Conservation (phyloP, 2,113 vertebrate genomes). For the Leiothrix lutea region DNA sequence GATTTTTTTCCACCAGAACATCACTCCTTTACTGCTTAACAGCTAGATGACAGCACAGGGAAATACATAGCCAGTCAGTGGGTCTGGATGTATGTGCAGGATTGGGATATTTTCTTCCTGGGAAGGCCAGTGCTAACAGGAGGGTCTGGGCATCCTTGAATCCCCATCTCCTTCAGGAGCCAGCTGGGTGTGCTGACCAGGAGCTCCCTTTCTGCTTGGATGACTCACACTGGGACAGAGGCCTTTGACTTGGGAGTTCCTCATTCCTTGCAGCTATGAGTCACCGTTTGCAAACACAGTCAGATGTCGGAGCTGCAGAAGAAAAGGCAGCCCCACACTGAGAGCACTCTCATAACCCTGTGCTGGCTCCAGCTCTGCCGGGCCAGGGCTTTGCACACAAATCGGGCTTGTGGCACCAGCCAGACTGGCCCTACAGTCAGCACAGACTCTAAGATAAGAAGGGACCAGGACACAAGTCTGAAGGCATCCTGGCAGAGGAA, state of each 20-base stretch:
- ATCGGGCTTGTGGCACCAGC: neutral
- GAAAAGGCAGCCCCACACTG: neutral
- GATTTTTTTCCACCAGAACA: neutral
- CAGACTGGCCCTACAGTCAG: neutral
- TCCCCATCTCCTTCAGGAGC: neutral
- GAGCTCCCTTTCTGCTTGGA: neutral
- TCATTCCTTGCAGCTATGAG: slow-evolving; percentile 5
- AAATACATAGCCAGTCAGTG: accelerated
- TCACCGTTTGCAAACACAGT: neutral
- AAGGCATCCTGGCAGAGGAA: neutral
- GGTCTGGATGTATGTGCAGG: neutral
- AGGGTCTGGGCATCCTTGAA: neutral
- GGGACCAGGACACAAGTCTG: neutral
- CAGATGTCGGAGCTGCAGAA: neutral
- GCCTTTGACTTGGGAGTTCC: neutral
- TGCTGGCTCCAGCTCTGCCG: neutral
- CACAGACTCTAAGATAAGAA: neutral
- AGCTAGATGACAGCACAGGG: neutral
- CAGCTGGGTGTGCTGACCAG: neutral
- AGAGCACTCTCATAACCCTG: neutral
- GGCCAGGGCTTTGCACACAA: neutral
- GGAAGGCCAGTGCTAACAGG: neutral
- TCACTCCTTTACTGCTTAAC: neutral
- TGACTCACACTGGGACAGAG: neutral
- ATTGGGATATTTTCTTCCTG: neutral